Conservation (phyloP, 2,797 vertebrate genomes). For the Myotis planiceps region DNA sequence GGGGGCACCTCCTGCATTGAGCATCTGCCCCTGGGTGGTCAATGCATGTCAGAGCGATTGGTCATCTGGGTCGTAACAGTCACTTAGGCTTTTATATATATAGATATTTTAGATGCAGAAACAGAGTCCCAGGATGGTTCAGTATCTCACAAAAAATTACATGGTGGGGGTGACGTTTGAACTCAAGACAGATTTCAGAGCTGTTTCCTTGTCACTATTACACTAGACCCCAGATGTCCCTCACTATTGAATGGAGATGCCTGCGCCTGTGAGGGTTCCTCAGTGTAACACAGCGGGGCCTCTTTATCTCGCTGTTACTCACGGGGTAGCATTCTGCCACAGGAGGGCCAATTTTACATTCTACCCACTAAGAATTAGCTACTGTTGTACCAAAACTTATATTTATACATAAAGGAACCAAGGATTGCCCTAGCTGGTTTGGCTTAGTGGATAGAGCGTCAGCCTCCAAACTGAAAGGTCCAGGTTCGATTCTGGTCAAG, state of each 20-base stretch:
- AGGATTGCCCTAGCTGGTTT: too few relatives aligned
- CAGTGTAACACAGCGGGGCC: rapidly evolving
- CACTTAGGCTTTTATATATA: too few relatives aligned
- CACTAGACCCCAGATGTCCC: neutral
- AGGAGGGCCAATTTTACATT: neutral
- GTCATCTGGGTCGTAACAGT: too few relatives aligned
- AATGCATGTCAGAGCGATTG: too few relatives aligned
- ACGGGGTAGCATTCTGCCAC: neutral
- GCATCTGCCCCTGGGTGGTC: too few relatives aligned
- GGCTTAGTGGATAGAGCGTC: too few relatives aligned
- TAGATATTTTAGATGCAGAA: neutral
- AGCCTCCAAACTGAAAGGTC: too few relatives aligned
- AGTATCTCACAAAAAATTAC: neutral
- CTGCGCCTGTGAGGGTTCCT: neutral
- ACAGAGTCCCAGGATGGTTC: neutral
- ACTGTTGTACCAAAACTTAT: neutral
- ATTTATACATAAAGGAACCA: neutral
- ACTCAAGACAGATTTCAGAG: neutral
- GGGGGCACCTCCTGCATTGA: too few relatives aligned
- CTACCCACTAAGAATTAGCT: neutral
- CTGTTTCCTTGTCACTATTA: neutral
- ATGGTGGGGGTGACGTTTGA: neutral
- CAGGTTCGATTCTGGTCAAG: too few relatives aligned
- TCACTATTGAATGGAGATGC: rapidly evolving
- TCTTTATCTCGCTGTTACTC: neutral